phyloP scores from a whole-genome alignment of 2,888 invertebrate genomes.

The Stenichneumon culpator region DNA sequence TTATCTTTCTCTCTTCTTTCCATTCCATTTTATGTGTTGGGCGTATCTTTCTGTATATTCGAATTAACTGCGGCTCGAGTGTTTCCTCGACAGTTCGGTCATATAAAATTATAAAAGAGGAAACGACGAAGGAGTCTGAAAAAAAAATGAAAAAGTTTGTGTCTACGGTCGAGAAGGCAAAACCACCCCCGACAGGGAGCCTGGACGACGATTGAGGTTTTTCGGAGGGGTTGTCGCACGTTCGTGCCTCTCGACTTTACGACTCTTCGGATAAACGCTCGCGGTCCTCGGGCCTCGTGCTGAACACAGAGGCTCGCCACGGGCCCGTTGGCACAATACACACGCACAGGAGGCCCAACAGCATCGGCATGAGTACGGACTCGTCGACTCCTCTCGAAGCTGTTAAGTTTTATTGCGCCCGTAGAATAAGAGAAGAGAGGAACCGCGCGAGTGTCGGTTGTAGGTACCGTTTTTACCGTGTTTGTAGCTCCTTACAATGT shows the following conservation, averaged over 20 bases:
- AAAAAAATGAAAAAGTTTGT: neutral
- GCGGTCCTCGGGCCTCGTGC: slow-evolving; percentile 38
- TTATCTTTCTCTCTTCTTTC: too few species aligned
- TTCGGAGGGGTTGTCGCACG: slow-evolving; percentile 55
- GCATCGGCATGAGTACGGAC: slow-evolving; percentile 62
- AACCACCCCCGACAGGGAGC: slow-evolving; percentile 36
- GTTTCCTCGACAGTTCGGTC: neutral
- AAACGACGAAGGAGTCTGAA: neutral
- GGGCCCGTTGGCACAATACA: slow-evolving; percentile 75
- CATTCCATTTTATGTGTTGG: too few species aligned
- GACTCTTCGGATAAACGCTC: slow-evolving; percentile 61
- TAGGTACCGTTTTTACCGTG: slow-evolving; percentile 80
- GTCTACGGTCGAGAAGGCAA: slow-evolving; percentile 36
- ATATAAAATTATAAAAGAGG: neutral
- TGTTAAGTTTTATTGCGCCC: slow-evolving; percentile 82
- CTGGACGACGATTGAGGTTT: slow-evolving; percentile 3
- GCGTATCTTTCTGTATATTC: too few species aligned
- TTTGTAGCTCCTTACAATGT: slow-evolving; percentile 80
- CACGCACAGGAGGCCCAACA: slow-evolving; percentile 62
- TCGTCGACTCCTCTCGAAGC: slow-evolving; percentile 71
- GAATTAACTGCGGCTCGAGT: slow-evolving; percentile 1
- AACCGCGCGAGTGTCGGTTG: slow-evolving; percentile 67
- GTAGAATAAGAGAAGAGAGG: slow-evolving; percentile 61
- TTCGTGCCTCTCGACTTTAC: slow-evolving; percentile 60
- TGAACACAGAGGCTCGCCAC: slow-evolving; percentile 59